Evolutionary conservation across 2,797 vertebrate genomes (phyloP).

Genomic region (Parauchenoglanis ngamensis): DNA sequence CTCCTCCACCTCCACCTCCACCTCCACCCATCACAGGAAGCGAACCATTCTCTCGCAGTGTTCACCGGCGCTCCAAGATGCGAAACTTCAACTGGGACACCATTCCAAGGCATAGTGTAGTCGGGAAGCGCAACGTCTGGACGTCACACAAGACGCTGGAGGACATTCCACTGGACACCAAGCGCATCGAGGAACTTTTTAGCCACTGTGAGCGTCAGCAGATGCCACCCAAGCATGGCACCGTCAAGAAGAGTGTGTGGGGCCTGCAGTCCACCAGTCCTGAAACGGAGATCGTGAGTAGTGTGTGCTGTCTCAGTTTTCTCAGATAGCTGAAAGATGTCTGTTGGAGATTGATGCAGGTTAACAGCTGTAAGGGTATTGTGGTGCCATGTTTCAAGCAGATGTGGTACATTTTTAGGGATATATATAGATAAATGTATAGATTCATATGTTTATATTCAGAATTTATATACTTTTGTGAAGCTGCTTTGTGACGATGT

Average conservation of each 20-base stretch:
- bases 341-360: not conserved
- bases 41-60: constrained; percentile 52
- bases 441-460: too few species aligned
- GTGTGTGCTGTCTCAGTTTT: not conserved
- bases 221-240: constrained; percentile 44
- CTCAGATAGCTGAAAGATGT: not conserved
- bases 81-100: constrained; percentile 84
- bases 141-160: constrained; percentile 69
- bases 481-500: too few species aligned
- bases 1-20: constrained; percentile 9
- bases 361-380: not conserved
- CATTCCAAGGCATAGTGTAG: constrained; percentile 76
- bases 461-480: too few species aligned
- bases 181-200: constrained; percentile 82
- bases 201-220: constrained; percentile 68
- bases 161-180: constrained; percentile 74
- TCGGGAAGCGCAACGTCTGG: constrained; percentile 79
- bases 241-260: constrained; percentile 53
- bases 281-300: constrained; percentile 63
- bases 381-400: not conserved
- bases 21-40: constrained; percentile 16
- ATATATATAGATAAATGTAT: too few species aligned
- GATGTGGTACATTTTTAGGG: not conserved
- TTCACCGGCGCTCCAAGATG: constrained; percentile 72
- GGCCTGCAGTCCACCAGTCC: constrained; percentile 52